A percentile compares a stretch with the other conserved stretches of the same genome.
phyloP scores from a whole-genome alignment of 1,140 invertebrate genomes.

The Pomacea maculata region DNA sequence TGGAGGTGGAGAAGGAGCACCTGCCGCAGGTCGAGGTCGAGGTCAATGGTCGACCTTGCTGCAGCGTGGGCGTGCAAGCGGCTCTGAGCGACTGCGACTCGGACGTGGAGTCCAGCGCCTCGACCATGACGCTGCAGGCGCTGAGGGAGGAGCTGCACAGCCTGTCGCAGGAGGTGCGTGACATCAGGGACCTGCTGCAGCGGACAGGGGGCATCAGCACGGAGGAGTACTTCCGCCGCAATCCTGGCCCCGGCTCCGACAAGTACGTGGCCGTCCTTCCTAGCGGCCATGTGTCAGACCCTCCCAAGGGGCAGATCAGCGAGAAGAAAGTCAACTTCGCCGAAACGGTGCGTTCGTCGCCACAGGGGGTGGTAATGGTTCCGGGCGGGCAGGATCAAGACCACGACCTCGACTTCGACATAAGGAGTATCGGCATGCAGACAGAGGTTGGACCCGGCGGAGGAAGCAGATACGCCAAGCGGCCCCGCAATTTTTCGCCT shows the following conservation, averaged over 20 bases:
- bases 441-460: not conserved
- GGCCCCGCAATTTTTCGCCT: not conserved
- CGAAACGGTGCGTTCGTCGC: not conserved
- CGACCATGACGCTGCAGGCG: conserved; percentile 20
- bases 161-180: conserved; percentile 26
- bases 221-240: conserved; percentile 25
- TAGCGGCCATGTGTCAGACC: not conserved
- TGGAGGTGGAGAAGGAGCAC: conserved; percentile 17
- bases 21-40: conserved; percentile 7
- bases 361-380: too few species aligned
- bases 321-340: conserved; percentile 9
- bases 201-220: conserved; percentile 28
- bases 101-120: conserved; percentile 21
- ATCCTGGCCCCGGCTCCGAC: not conserved
- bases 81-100: conserved; percentile 6
- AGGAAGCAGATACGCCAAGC: conserved; percentile 6
- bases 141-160: conserved; percentile 23
- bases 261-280: not conserved
- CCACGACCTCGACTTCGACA: conserved; percentile 22
- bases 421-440: conserved; percentile 31
- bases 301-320: not conserved
- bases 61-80: conserved; percentile 23
- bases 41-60: conserved; percentile 5
- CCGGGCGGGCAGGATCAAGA: not conserved
- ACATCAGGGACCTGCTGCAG: conserved; percentile 29